Conservation (phyloP, 2,113 vertebrate species). For the Ctenodactylus gundi region DNA sequence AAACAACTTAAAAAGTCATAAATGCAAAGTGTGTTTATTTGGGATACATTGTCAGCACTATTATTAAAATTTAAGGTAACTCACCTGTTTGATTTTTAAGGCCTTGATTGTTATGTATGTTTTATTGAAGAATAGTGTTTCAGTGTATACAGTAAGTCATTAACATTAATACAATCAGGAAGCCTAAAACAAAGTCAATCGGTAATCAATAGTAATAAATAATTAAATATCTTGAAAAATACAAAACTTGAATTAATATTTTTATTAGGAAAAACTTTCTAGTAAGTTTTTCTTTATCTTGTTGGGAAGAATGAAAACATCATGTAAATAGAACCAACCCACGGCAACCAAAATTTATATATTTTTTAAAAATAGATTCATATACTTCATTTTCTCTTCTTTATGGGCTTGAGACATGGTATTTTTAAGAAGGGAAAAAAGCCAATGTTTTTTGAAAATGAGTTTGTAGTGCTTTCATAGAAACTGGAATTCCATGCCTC, state of each 20-base stretch:
- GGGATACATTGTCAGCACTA: neutral
- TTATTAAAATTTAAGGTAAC: neutral
- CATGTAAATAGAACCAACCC: neutral
- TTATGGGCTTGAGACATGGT: neutral
- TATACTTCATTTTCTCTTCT: neutral
- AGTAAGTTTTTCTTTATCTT: neutral
- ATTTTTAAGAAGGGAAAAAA: neutral
- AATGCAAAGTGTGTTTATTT: neutral
- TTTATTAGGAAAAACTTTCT: neutral
- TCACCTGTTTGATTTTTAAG: neutral
- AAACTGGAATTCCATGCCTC: neutral
- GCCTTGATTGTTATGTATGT: neutral
- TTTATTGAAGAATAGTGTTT: constrained; percentile 15
- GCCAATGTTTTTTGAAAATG: neutral
- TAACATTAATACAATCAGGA: neutral
- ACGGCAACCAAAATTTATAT: neutral
- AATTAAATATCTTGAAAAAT: neutral
- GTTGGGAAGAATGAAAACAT: neutral
- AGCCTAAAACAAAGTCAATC: neutral
- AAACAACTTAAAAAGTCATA: neutral
- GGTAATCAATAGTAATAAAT: neutral
- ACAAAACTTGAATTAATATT: neutral
- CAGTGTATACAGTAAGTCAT: neutral
- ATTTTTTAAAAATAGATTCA: neutral
- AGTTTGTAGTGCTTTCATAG: neutral